Conservation (phyloP, 1,140 invertebrate species). For the Brachystomella parvula region DNA sequence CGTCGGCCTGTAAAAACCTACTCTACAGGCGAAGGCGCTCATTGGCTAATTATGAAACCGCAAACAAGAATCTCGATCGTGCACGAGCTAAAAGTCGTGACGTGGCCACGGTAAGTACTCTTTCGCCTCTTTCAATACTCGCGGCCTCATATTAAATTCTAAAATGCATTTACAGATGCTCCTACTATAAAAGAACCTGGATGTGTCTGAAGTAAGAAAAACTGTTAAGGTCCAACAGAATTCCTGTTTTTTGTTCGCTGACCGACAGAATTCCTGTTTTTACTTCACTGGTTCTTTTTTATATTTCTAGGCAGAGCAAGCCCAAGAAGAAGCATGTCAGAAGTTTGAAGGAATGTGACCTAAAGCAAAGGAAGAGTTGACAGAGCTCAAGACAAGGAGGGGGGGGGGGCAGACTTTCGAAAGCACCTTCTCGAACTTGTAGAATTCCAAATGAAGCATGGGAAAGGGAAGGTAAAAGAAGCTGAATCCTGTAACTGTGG, state of each 20-base stretch:
- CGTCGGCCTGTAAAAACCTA: conserved; percentile 87
- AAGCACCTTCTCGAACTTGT: conserved; percentile 94
- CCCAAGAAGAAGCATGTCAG: conserved; percentile 84
- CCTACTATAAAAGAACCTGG: conserved; percentile 39
- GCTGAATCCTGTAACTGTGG: too few relatives aligned
- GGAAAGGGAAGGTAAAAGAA: too few relatives aligned
- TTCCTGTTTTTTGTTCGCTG: neutral
- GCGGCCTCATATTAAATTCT: neutral
- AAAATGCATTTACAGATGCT: neutral
- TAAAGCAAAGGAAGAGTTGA: conserved; percentile 89
- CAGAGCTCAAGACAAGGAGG: conserved; percentile 83
- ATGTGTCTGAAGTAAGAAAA: conserved; percentile 52
- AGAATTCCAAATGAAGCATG: conserved; percentile 94
- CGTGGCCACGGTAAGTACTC: conserved; percentile 74
- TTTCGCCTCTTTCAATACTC: neutral
- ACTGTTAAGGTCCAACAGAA: neutral
- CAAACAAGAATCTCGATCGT: conserved; percentile 92
- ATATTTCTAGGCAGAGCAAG: conserved; percentile 70
- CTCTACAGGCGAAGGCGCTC: conserved; percentile 82
- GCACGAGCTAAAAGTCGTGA: conserved; percentile 95
- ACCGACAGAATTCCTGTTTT: neutral
- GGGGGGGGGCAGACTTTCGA: conserved; percentile 83
- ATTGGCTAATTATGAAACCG: conserved; percentile 85
- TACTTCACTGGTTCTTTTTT: neutral
- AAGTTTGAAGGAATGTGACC: conserved; percentile 95